Base-by-base conservation (phyloP, 2,797 vertebrate genomes). In the Gallinago solitaria region DNA sequence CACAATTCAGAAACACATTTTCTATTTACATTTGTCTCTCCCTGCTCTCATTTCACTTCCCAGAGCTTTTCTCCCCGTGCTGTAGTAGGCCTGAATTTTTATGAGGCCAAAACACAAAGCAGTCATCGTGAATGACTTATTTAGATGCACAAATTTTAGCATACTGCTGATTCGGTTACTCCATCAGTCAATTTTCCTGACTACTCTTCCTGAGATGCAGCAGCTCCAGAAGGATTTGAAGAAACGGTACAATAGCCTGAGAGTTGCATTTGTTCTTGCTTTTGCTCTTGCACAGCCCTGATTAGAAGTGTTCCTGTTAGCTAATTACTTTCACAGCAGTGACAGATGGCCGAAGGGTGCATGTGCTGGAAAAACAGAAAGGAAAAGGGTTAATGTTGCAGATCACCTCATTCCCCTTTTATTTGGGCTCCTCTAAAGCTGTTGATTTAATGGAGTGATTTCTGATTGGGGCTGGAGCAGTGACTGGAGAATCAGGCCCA, bases 251-350 rank as follows among this genome's bases (percentile, higher is more conserved):
- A 59, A 86, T 84, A 93, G 51, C 78, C 75, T 24, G 43, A 73
- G 74, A 79, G 73, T 68, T 84, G 78, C 47, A 95, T 96, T 94
- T 97, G 82, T 93, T 95, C 89, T 81, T 51, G 28, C 69, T 93
- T 96, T 97, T 96, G 53, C 53, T 83, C 24, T 87, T 87, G 84
- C 60, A 61, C 39, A 54, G 57, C 20, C 61, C 83, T 94, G 96
- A 95, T 96, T 94, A 97, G 80, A 96, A 94, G 85, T 77, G 41
- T 76, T 83, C 88, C 89, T 63, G 37, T 93, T 97, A 97, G 96
- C 88, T 98, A 98, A 97, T 98, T 98, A 94, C 88, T 96, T 95
- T 97, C 95, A 70, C 95, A 96, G 90, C 61, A 75, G 94, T 80
- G 65, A 90, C 95, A 97, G 89, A 84, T 90, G 91, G 96, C 84